Evolutionary conservation across 2,888 invertebrate genomes (phyloP).

Genomic region (Deroplatys truncata): DNA sequence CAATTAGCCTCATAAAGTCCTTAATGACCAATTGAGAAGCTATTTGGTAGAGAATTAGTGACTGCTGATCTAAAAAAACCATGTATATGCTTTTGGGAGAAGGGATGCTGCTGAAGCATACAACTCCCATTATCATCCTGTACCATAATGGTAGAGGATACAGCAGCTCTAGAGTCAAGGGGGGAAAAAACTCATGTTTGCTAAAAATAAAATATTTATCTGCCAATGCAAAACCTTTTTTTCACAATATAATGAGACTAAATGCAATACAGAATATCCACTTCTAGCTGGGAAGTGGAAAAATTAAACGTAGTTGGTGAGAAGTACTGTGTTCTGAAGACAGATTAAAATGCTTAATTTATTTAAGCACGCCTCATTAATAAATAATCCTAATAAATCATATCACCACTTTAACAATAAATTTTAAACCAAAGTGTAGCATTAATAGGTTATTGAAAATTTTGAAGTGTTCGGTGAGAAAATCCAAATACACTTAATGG

Average conservation of each 20-base stretch:
- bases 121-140: too few species aligned
- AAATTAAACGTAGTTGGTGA: background rate
- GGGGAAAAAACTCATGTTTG: too few species aligned
- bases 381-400: background rate
- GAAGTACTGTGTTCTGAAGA: background rate
- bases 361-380: background rate
- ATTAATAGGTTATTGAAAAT: background rate
- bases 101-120: too few species aligned
- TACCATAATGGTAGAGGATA: too few species aligned
- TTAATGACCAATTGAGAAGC: too few species aligned
- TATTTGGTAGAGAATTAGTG: too few species aligned
- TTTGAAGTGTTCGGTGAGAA: background rate
- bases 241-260: background rate
- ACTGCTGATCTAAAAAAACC: too few species aligned
- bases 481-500: background rate
- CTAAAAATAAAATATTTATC: background rate
- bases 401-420: background rate
- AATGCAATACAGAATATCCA: background rate
- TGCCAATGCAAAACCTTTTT: background rate
- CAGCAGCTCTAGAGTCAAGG: too few species aligned
- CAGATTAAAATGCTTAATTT: background rate
- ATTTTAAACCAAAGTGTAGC: background rate
- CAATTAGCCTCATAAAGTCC: too few species aligned
- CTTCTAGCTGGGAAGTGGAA: background rate
- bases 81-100: too few species aligned